These are phyloP conservation scores for Pelecanoides urinatrix DNA, from an alignment of 2,113 vertebrate genomes.

Conservation along the genomic window DNA sequence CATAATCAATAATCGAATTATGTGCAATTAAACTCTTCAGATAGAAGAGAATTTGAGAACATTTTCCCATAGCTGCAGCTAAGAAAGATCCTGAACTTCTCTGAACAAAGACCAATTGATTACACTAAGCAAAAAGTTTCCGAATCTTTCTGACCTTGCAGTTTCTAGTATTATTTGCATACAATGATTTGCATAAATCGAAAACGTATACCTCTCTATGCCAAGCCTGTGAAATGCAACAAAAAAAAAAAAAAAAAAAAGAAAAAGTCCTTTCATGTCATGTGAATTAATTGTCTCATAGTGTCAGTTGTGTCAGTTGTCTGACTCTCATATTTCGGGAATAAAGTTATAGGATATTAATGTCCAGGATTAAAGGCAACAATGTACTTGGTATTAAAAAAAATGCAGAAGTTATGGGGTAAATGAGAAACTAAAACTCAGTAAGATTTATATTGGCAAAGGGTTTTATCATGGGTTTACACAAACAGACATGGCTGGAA, in stretches of 20 bases:
- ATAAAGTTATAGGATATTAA: background rate
- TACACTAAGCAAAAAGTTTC: background rate
- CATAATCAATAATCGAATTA: background rate
- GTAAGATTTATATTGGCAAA: background rate
- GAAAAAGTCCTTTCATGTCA: accelerated
- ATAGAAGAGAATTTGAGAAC: background rate
- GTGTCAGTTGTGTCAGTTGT: background rate
- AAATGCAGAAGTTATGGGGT: background rate
- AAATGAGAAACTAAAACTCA: background rate
- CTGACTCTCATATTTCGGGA: background rate
- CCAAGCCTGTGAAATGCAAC: background rate
- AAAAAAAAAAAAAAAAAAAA: accelerated
- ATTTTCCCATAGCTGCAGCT: background rate
- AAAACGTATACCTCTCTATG: background rate
- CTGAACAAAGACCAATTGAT: background rate
- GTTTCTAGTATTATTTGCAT: background rate
- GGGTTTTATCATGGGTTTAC: background rate
- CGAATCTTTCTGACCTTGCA: background rate
- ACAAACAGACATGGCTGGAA: background rate
- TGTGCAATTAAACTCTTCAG: background rate
- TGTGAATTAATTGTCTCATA: background rate
- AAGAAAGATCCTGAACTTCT: background rate
- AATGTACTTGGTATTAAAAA: background rate
- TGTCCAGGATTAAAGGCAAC: background rate
- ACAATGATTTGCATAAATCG: background rate